These are phyloP conservation scores for Lethrus apterus DNA, from an alignment of 1,140 invertebrate species.

Conservation along the genomic window DNA sequence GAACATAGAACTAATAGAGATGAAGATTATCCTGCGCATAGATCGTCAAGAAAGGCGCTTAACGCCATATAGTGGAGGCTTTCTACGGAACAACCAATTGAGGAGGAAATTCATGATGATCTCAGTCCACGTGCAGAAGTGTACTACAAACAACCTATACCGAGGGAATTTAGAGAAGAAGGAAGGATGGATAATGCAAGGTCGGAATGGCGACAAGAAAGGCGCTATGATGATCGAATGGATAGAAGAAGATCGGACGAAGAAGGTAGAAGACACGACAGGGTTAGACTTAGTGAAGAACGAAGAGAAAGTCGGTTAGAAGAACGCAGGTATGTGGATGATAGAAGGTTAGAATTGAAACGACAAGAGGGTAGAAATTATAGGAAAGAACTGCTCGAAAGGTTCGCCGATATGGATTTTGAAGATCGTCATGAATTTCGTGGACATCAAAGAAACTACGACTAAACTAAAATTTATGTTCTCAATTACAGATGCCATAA, in stretches of 20 bases:
- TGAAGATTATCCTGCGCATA: constrained; percentile 45
- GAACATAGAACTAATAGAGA: constrained; percentile 33
- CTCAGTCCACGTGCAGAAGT: constrained; percentile 29
- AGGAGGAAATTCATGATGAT: constrained; percentile 40
- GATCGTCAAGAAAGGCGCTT: constrained; percentile 44
- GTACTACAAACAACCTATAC: constrained; percentile 38
- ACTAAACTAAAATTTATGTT: no score
- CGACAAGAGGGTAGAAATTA: constrained; percentile 38
- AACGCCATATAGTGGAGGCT: constrained; percentile 48
- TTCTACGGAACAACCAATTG: constrained; percentile 42
- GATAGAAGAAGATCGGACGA: constrained; percentile 21
- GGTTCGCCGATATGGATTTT: constrained; percentile 39
- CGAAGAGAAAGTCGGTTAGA: constrained; percentile 21
- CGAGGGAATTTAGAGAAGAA: constrained; percentile 37
- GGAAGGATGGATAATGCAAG: constrained; percentile 18
- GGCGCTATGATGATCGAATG: constrained; percentile 17
- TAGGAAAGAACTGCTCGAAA: constrained; percentile 37
- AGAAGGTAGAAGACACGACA: constrained; percentile 17
- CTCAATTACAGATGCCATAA: no score
- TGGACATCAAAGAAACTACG: constrained; percentile 36
- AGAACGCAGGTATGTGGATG: constrained; percentile 17
- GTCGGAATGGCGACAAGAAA: constrained; percentile 11
- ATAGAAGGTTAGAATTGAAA: constrained; percentile 20
- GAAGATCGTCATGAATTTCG: constrained; percentile 36
- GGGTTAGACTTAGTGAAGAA: constrained; percentile 17